These are phyloP conservation scores for Cynopterus sphinx DNA, from an alignment of 2,797 vertebrate species.

Conservation along the genomic window DNA sequence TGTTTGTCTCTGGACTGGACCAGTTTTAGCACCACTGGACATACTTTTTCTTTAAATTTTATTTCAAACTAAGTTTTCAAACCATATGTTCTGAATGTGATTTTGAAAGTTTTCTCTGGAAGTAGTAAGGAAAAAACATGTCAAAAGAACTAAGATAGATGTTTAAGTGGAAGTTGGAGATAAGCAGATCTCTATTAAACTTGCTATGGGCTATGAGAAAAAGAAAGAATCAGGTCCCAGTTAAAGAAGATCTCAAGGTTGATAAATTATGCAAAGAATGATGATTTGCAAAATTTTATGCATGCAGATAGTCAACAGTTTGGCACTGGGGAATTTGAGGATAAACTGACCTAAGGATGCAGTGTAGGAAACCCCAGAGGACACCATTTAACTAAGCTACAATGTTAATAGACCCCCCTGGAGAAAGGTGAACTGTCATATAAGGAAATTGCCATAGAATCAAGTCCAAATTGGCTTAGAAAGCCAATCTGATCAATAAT, in stretches of 20 bases:
- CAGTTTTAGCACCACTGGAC: background rate
- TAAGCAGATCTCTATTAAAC: background rate
- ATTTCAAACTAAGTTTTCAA: background rate
- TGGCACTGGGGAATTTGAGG: background rate
- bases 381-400: background rate
- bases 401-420: background rate
- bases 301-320: background rate
- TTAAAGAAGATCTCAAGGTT: background rate
- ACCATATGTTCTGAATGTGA: background rate
- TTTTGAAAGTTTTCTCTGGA: constrained; percentile 5
- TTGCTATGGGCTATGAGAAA: background rate
- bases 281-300: background rate
- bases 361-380: background rate
- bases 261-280: background rate
- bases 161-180: background rate
- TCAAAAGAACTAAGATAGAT: background rate
- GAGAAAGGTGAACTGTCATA: background rate
- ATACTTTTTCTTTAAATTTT: background rate
- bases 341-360: background rate
- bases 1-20: background rate
- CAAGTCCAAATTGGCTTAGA: background rate
- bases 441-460: background rate
- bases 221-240: background rate
- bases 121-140: background rate
- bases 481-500: background rate